phyloP scores from a whole-genome alignment of 2,113 vertebrate species.

The Murina feae region DNA sequence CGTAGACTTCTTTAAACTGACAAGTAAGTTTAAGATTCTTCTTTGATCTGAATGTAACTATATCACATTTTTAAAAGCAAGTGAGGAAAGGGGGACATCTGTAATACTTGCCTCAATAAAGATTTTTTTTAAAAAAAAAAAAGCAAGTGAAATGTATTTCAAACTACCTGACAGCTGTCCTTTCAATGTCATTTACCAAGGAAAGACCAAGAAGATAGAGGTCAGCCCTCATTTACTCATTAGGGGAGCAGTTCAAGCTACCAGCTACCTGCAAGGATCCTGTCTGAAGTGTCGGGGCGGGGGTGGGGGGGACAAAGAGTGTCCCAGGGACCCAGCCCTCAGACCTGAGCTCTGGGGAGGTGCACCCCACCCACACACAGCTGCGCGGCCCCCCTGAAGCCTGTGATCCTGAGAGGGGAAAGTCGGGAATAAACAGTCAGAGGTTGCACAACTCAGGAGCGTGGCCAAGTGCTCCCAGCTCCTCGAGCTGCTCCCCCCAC shows the following conservation, averaged over 20 bases:
- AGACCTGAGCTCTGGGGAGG: not conserved
- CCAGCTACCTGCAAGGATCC: not conserved
- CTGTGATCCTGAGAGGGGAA: slow-evolving; percentile 57
- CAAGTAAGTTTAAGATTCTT: not conserved
- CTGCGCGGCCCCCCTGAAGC: slow-evolving; percentile 67
- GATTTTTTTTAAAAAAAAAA: too few relatives aligned
- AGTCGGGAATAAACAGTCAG: not conserved
- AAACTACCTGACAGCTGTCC: not conserved
- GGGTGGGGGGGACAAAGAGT: not conserved
- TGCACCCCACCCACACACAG: slow-evolving; percentile 69
- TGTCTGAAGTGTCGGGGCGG: not conserved
- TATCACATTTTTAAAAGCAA: not conserved
- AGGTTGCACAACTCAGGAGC: slow-evolving; percentile 50
- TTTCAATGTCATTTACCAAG: not conserved
- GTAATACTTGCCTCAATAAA: too few relatives aligned
- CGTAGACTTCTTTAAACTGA: not conserved
- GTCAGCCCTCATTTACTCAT: not conserved
- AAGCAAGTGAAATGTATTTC: not conserved
- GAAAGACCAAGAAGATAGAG: not conserved
- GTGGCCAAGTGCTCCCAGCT: slow-evolving; percentile 41
- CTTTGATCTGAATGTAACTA: not conserved
- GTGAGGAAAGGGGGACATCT: too few relatives aligned
- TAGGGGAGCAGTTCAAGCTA: not conserved
- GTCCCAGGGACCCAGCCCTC: not conserved
- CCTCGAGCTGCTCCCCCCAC: not conserved